Base-by-base conservation (phyloP, 2,113 vertebrate genomes). In the Microcebus griseorufus region DNA sequence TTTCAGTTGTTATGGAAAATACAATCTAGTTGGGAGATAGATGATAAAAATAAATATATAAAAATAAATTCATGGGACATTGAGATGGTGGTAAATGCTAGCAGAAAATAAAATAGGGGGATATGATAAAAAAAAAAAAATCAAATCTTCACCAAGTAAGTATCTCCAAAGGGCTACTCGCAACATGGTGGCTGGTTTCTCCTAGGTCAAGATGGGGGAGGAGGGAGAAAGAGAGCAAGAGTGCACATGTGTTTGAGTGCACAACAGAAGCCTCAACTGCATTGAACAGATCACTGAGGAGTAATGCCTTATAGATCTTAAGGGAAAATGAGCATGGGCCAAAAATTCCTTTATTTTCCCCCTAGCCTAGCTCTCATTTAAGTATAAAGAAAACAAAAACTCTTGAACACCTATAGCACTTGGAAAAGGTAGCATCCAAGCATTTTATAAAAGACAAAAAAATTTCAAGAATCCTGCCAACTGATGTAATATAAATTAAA, bases 401-500 rank as follows among this genome's bases (percentile, higher is more conserved):
- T 87, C 20, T 67, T n/a, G 70, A 83, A 96, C 14, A 88, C 7
- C 53, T 94, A 82, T 42, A 93, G 7, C 17, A 34, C 16, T 70
- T 29, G 9, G 25, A 76, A 42, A 82, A 25, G 13, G 10, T 22
- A 87, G 6, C 6, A 83, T 32, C 37, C 2, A 81, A 55, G 23
- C 14, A 96, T 37, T 78, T 42, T 39, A 37, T 5, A 42, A 51
- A 78, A 6, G 42, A 65, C 37, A 37, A n/a, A 17, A 55, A 18
- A 32, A 65, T 42, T 58, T 76, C 39, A 90, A 75, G 42, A 82
- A 69, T 37, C 34, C 32, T 39, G 42, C 20, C 45, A 90, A 58
- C 27, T 72, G 29, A 89, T 64, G 55, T 76, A 23, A 84, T 75
- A 64, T 55, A 92, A 90, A 81, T 81, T 64, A 92, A 88, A 89